Conservation (phyloP, 2,113 vertebrate species). For the Cromileptes altivelis region DNA sequence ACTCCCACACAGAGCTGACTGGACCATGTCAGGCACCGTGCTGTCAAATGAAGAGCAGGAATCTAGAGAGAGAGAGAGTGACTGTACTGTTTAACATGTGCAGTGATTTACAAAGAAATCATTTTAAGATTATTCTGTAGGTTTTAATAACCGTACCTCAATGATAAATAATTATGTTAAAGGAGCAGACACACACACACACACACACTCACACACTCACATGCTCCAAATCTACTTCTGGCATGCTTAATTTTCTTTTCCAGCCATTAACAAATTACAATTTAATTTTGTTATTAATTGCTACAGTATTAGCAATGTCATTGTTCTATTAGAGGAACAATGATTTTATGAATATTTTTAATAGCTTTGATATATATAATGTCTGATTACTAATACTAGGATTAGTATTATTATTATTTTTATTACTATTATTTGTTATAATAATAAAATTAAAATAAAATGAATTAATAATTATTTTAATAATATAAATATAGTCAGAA, state of each 20-base stretch:
- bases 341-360: not conserved
- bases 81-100: not conserved
- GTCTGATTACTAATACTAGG: not conserved
- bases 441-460: no score
- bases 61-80: not conserved
- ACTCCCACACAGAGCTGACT: conserved; percentile 54
- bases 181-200: not conserved
- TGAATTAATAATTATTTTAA: not conserved
- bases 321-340: not conserved
- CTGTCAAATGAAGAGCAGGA: not conserved
- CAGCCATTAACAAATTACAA: not conserved
- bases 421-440: not conserved
- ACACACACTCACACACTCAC: not conserved
- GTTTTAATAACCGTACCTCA: not conserved
- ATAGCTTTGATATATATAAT: not conserved
- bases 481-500: not conserved
- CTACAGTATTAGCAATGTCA: not conserved
- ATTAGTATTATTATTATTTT: not conserved
- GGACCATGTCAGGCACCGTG: conserved; percentile 46
- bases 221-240: not conserved
- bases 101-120: not conserved
- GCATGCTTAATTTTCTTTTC: not conserved
- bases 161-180: not conserved
- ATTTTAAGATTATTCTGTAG: not conserved
- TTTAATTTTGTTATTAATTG: not conserved